Conservation (phyloP, 1,140 invertebrate species). For the Palaemon carinicauda region DNA sequence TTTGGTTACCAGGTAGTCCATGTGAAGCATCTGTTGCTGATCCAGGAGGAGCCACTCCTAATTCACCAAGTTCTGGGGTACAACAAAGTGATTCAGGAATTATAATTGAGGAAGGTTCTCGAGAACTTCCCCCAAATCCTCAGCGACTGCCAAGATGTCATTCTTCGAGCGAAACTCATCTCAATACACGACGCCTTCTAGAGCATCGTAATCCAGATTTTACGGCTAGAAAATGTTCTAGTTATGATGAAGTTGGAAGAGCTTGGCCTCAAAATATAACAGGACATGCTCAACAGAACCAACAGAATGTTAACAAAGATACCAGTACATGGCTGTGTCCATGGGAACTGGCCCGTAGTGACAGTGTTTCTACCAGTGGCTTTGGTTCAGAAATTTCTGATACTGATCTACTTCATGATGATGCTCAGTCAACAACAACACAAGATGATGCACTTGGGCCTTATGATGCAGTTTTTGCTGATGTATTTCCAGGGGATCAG, state of each 20-base stretch:
- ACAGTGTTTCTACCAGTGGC: constrained; percentile 64
- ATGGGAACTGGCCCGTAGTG: constrained; percentile 62
- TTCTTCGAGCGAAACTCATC: constrained; percentile 58
- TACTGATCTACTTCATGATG: constrained; percentile 60
- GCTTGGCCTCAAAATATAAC: constrained; percentile 26
- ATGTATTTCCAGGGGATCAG: constrained; percentile 56
- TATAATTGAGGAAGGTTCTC: neutral
- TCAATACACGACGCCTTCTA: constrained; percentile 44
- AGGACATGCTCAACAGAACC: constrained; percentile 23
- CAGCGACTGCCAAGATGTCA: constrained; percentile 54
- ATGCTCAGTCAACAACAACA: constrained; percentile 37
- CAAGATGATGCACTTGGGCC: constrained; percentile 57
- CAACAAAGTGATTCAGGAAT: constrained; percentile 57
- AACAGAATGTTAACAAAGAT: constrained; percentile 16
- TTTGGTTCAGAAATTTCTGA: constrained; percentile 64
- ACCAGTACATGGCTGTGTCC: constrained; percentile 39
- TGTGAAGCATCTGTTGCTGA: constrained; percentile 31
- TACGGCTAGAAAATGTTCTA: constrained; percentile 57
- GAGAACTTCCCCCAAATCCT: constrained; percentile 13
- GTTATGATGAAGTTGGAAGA: constrained; percentile 59
- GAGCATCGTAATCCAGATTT: constrained; percentile 38
- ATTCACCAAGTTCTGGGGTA: constrained; percentile 19
- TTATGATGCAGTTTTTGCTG: constrained; percentile 58
- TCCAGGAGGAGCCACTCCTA: constrained; percentile 6
- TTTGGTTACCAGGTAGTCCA: constrained; percentile 45